Percentiles rank a stretch among this genome's conserved stretches.
Evolutionary conservation across 2,113 vertebrate genomes (phyloP).

Genomic region (Apus apus): DNA sequence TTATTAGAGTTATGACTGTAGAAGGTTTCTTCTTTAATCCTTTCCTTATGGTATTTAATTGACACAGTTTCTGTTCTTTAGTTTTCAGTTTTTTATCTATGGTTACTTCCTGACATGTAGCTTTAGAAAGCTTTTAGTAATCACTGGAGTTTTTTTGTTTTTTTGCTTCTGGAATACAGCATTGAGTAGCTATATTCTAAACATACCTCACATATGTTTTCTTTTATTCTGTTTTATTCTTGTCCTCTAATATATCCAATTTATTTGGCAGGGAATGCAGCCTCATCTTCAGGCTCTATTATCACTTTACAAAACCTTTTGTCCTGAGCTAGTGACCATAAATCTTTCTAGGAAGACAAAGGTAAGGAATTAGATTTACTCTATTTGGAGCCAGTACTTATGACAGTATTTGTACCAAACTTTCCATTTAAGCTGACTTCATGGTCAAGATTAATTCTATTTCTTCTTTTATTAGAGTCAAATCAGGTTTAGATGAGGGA

Average conservation of each 20-base stretch:
- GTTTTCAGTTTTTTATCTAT: background rate
- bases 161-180: background rate
- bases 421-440: background rate
- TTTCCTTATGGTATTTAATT: background rate
- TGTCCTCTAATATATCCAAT: no score
- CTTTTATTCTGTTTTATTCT: background rate
- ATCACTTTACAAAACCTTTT: constrained; percentile 88
- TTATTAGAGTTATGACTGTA: background rate
- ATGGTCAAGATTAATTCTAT: background rate
- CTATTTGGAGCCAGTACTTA: background rate
- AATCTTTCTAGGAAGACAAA: constrained; percentile 79
- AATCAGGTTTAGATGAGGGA: background rate
- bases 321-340: constrained; percentile 85
- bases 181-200: background rate
- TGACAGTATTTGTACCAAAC: background rate
- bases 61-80: background rate
- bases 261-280: constrained; percentile 81
- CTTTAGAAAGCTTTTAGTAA: background rate
- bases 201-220: background rate
- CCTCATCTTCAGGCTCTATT: constrained; percentile 86
- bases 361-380: constrained; percentile 73
- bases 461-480: background rate
- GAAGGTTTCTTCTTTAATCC: background rate
- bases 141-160: background rate
- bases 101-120: background rate